Evolutionary conservation across 2,888 invertebrate species (phyloP).

Genomic region (Salpingus planirostris): DNA sequence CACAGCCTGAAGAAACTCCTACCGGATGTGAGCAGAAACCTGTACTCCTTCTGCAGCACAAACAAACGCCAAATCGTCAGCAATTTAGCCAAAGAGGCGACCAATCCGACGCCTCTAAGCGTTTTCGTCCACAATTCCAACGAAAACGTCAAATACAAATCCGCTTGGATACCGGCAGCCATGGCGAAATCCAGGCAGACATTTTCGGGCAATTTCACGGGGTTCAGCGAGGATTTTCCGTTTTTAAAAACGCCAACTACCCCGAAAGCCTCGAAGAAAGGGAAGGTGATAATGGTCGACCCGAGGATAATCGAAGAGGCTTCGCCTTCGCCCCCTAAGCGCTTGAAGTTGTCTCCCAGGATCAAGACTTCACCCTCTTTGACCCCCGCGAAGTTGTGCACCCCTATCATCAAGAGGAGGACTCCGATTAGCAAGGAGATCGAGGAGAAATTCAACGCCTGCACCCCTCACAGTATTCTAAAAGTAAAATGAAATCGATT

Average conservation of each 20-base stretch:
- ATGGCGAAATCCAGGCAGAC: slow-evolving; percentile 43
- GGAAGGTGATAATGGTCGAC: slow-evolving; percentile 16
- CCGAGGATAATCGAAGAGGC: slow-evolving; percentile 18
- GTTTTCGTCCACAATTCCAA: slow-evolving; percentile 44
- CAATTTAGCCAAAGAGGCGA: slow-evolving; percentile 40
- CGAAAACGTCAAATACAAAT: slow-evolving; percentile 39
- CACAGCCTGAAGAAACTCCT: slow-evolving; percentile 27
- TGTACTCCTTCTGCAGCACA: slow-evolving; percentile 28
- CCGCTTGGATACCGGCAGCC: slow-evolving; percentile 42
- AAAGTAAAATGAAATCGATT: slow-evolving; percentile 43
- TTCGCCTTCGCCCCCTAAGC: slow-evolving; percentile 19
- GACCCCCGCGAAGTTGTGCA: slow-evolving; percentile 40
- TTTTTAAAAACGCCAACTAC: slow-evolving; percentile 53
- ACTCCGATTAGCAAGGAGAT: slow-evolving; percentile 16
- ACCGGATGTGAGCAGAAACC: slow-evolving; percentile 30
- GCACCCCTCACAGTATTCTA: slow-evolving; percentile 56
- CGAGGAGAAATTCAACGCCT: not conserved
- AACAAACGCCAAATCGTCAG: slow-evolving; percentile 24
- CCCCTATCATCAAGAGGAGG: slow-evolving; percentile 47
- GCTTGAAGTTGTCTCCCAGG: slow-evolving; percentile 25
- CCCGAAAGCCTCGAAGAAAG: slow-evolving; percentile 21
- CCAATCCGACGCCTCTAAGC: slow-evolving; percentile 50
- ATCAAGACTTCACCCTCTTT: slow-evolving; percentile 6
- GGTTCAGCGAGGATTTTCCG: slow-evolving; percentile 48
- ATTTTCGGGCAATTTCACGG: slow-evolving; percentile 41